A percentile compares a stretch with the other conserved stretches of the same genome.
Conservation (phyloP, 2,113 vertebrate species). For the Murina feae region DNA sequence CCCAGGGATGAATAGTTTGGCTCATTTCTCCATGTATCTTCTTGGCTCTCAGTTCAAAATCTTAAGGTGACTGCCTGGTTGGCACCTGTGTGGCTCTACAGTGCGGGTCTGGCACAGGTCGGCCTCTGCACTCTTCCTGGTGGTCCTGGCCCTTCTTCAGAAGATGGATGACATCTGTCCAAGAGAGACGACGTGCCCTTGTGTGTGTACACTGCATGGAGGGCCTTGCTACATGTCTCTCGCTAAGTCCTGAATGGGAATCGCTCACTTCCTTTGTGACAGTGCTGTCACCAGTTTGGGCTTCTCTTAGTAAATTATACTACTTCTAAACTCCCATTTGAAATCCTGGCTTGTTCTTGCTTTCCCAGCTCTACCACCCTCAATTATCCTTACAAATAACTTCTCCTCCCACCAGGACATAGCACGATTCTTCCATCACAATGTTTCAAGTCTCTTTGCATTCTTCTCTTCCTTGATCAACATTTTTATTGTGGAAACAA, state of each 20-base stretch:
- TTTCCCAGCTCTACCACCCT: not conserved
- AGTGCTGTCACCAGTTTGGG: not conserved
- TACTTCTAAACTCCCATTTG: not conserved
- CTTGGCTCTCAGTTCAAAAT: not conserved
- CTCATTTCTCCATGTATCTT: not conserved
- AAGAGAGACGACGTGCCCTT: not conserved
- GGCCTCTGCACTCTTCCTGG: not conserved
- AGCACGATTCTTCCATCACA: not conserved
- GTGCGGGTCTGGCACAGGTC: not conserved
- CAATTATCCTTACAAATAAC: conserved; percentile 22
- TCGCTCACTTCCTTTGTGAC: not conserved
- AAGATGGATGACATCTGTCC: not conserved
- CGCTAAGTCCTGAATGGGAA: not conserved
- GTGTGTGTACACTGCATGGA: not conserved
- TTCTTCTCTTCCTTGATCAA: conserved; percentile 28
- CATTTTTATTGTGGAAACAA: conserved; percentile 48
- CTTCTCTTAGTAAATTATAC: not conserved
- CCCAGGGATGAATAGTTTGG: not conserved
- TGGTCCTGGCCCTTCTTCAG: not conserved
- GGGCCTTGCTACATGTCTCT: not conserved
- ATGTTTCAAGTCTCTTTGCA: not conserved
- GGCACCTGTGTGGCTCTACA: not conserved
- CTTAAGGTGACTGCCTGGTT: no score
- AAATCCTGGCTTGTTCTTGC: not conserved
- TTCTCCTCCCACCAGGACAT: not conserved